Conservation (phyloP, 2,113 vertebrate genomes). For the Triplophysa tibetana region DNA sequence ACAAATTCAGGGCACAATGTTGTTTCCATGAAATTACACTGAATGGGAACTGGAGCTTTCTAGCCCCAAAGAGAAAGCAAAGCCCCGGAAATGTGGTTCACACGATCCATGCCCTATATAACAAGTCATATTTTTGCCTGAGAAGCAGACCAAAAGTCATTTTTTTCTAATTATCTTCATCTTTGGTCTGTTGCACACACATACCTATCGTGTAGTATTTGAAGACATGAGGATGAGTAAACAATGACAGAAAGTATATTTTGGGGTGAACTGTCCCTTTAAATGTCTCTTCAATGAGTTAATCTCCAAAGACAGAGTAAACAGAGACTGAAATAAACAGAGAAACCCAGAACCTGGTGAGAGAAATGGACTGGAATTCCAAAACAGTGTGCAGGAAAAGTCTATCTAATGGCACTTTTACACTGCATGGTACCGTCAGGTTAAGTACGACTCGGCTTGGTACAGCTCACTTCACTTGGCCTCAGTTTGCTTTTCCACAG, state of each 20-base stretch:
- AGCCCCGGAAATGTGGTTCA: neutral
- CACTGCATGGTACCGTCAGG: too few species aligned
- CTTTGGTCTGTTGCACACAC: neutral
- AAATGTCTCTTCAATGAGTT: neutral
- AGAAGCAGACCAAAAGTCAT: neutral
- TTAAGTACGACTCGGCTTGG: too few species aligned
- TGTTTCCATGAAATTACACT: too few species aligned
- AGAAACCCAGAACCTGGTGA: neutral
- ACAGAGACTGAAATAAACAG: neutral
- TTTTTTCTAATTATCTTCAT: neutral
- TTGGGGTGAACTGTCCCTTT: neutral
- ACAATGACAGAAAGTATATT: neutral
- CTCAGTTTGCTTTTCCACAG: too few species aligned
- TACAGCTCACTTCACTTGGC: too few species aligned
- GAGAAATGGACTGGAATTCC: neutral
- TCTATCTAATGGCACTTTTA: neutral
- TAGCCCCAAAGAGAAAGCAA: neutral
- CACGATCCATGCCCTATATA: neutral
- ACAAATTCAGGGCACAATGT: too few species aligned
- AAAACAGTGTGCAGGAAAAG: conserved; percentile 19
- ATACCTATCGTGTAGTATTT: too few species aligned
- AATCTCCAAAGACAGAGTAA: neutral
- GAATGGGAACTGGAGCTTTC: neutral
- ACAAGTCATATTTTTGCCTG: neutral
- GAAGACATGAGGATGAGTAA: too few species aligned